Evolutionary conservation across 2,797 vertebrate species (phyloP).

Genomic region (Cichlasoma orientale): DNA sequence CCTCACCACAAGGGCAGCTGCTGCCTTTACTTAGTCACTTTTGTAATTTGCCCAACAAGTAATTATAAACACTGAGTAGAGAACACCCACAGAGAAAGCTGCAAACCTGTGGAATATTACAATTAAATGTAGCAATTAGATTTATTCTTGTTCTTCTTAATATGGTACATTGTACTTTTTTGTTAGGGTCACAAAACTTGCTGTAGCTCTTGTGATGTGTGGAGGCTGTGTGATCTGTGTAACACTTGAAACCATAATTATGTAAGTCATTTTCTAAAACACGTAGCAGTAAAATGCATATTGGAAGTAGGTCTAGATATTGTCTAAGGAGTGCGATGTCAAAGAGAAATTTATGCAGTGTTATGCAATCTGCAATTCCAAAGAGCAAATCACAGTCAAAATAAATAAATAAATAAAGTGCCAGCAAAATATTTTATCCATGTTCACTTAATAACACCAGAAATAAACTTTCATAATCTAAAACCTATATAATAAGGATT

Average conservation of each 20-base stretch:
- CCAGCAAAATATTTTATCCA: not conserved
- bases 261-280: not conserved
- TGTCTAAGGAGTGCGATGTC: not conserved
- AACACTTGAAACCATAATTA: not conserved
- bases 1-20: too few species aligned
- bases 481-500: not conserved
- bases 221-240: not conserved
- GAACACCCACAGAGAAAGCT: slow-evolving; percentile 16
- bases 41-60: slow-evolving; percentile 30
- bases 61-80: slow-evolving; percentile 36
- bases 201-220: not conserved
- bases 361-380: not conserved
- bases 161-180: not conserved
- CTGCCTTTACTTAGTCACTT: not conserved
- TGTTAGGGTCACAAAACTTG: not conserved
- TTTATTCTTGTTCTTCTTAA: slow-evolving; percentile 22
- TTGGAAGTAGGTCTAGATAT: not conserved
- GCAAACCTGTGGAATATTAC: slow-evolving; percentile 26
- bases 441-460: not conserved
- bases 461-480: not conserved
- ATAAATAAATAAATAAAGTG: too few species aligned
- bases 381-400: not conserved
- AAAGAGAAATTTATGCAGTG: not conserved
- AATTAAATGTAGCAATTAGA: slow-evolving; percentile 37
- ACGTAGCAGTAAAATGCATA: not conserved